Conservation (phyloP, 2,797 vertebrate species). For the Lemur catta region DNA sequence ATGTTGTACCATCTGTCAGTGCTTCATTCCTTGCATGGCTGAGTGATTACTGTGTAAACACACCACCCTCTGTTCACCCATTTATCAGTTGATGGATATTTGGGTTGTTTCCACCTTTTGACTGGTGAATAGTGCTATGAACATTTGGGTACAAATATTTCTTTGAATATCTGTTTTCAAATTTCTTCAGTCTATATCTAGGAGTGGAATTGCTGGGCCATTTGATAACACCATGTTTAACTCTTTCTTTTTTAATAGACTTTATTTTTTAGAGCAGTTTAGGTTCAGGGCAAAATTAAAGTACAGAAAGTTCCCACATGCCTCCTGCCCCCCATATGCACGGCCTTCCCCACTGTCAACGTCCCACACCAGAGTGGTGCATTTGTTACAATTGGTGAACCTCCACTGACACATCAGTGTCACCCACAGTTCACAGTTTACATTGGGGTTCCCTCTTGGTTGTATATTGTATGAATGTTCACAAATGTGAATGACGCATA, state of each 20-base stretch:
- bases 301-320: not conserved
- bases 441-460: not conserved
- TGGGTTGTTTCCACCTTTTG: not conserved
- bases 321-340: not conserved
- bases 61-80: not conserved
- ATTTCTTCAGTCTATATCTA: not conserved
- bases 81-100: not conserved
- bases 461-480: not conserved
- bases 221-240: not conserved
- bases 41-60: not conserved
- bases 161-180: not conserved
- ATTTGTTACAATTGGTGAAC: too few species aligned
- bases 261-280: not conserved
- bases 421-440: not conserved
- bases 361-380: not conserved
- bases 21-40: not conserved
- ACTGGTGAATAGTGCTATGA: not conserved
- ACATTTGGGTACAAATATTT: not conserved
- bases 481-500: not conserved
- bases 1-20: not conserved
- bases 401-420: not conserved
- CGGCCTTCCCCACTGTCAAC: not conserved
- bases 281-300: not conserved
- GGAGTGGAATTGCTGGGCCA: not conserved
- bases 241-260: not conserved